A percentile compares a stretch with the other conserved stretches of the same genome.
phyloP scores from a whole-genome alignment of 2,888 invertebrate species.

The Tanytarsus gracilentus region DNA sequence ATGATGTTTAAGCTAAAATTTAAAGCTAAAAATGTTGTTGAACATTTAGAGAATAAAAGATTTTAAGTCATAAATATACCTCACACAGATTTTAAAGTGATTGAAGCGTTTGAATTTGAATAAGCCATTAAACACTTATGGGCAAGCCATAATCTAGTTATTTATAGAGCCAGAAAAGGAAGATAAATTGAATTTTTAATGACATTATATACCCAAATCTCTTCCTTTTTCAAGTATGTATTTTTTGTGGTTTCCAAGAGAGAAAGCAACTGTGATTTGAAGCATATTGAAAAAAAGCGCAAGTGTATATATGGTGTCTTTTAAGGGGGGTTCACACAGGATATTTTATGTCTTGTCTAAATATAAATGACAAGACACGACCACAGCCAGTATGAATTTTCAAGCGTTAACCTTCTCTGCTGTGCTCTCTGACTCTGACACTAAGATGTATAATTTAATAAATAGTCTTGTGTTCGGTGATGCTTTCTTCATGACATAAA shows the following conservation, averaged over 20 bases:
- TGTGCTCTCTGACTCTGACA: not conserved
- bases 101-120: not conserved
- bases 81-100: slow-evolving; percentile 5
- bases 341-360: slow-evolving; percentile 18
- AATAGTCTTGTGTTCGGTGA: slow-evolving; percentile 20
- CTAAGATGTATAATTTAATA: slow-evolving; percentile 20
- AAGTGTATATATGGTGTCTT: not conserved
- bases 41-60: too few species aligned
- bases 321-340: not conserved
- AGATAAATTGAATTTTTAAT: slow-evolving; percentile 29
- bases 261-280: slow-evolving; percentile 17
- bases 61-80: too few species aligned
- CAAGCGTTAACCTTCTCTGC: not conserved
- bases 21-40: too few species aligned
- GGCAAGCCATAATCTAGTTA: slow-evolving; percentile 27
- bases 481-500: slow-evolving; percentile 18
- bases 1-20: too few species aligned
- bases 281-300: slow-evolving; percentile 14
- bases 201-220: not conserved
- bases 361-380: slow-evolving; percentile 23
- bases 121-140: slow-evolving; percentile 18
- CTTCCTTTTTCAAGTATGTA: too few species aligned
- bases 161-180: slow-evolving; percentile 22
- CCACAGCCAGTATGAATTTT: slow-evolving; percentile 5
- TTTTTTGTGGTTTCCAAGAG: too few species aligned